These are phyloP conservation scores for Paracyclopina nana DNA, from an alignment of 1,140 invertebrate genomes.

Conservation along the genomic window DNA sequence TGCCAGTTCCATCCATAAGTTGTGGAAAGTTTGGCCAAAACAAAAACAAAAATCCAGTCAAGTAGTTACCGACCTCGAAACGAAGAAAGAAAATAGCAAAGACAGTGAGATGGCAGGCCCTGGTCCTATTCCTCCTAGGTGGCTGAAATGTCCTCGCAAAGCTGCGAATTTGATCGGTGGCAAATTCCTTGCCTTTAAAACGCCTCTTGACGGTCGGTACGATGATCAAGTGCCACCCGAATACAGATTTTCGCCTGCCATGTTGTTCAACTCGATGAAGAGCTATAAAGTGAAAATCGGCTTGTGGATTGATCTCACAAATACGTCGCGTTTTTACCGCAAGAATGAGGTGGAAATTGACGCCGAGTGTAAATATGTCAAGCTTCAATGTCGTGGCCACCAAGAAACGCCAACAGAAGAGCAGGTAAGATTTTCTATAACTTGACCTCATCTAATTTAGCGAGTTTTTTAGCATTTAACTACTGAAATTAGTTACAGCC, in stretches of 20 bases:
- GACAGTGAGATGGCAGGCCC: too few relatives aligned
- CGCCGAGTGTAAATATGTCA: conserved; percentile 53
- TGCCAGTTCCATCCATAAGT: too few relatives aligned
- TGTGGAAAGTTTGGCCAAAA: too few relatives aligned
- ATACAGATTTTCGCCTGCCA: conserved; percentile 37
- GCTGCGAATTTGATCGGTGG: conserved; percentile 45
- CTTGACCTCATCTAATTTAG: too few relatives aligned
- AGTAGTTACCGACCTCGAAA: too few relatives aligned
- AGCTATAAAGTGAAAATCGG: conserved; percentile 60
- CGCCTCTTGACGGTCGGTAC: conserved; percentile 54
- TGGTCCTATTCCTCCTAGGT: conserved; percentile 57
- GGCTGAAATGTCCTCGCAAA: conserved; percentile 80
- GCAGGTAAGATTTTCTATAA: too few relatives aligned
- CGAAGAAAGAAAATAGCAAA: too few relatives aligned
- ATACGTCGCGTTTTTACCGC: conserved; percentile 80
- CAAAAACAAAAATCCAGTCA: too few relatives aligned
- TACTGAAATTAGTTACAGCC: too few relatives aligned
- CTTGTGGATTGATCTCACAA: conserved; percentile 88
- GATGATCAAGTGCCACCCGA: conserved; percentile 39
- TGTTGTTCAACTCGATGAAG: conserved; percentile 53
- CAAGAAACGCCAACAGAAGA: conserved; percentile 52
- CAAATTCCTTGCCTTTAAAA: conserved; percentile 81
- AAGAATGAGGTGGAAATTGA: conserved; percentile 46
- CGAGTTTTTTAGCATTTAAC: too few relatives aligned
- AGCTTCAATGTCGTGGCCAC: conserved; percentile 66